phyloP scores from a whole-genome alignment of 2,113 vertebrate genomes.

The Nipponia nippon region DNA sequence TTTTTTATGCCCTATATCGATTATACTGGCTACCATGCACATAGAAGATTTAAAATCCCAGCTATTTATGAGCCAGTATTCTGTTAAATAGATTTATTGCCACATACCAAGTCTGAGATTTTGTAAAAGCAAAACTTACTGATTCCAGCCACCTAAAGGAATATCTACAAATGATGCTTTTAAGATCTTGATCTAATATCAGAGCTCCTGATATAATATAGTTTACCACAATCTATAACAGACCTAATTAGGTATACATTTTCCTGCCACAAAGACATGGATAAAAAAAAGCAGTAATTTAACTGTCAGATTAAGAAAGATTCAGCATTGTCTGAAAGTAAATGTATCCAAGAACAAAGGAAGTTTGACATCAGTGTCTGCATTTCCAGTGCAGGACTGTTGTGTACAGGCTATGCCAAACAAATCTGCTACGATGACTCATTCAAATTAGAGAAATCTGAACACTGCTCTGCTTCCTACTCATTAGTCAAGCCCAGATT shows the following conservation, averaged over 20 bases:
- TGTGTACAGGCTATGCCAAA: neutral
- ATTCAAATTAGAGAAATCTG: conserved; percentile 19
- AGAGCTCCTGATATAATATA: neutral
- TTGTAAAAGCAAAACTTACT: neutral
- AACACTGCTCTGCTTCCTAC: conserved; percentile 9
- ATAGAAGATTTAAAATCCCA: neutral
- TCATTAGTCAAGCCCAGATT: conserved; percentile 3
- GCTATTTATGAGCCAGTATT: neutral
- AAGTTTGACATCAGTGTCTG: neutral
- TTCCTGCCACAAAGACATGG: neutral
- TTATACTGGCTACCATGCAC: neutral
- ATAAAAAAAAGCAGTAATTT: neutral
- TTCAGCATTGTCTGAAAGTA: neutral
- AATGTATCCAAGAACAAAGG: neutral
- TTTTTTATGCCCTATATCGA: neutral
- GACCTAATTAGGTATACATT: neutral
- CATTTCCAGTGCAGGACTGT: neutral
- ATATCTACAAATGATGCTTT: neutral
- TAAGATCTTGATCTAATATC: neutral
- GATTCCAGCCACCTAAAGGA: neutral
- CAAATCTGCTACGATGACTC: neutral
- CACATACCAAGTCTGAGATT: neutral
- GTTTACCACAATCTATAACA: neutral
- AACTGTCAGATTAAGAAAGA: neutral
- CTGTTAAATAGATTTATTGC: neutral